Conservation (phyloP, 2,797 vertebrate genomes). For the Gallinago nigripennis region DNA sequence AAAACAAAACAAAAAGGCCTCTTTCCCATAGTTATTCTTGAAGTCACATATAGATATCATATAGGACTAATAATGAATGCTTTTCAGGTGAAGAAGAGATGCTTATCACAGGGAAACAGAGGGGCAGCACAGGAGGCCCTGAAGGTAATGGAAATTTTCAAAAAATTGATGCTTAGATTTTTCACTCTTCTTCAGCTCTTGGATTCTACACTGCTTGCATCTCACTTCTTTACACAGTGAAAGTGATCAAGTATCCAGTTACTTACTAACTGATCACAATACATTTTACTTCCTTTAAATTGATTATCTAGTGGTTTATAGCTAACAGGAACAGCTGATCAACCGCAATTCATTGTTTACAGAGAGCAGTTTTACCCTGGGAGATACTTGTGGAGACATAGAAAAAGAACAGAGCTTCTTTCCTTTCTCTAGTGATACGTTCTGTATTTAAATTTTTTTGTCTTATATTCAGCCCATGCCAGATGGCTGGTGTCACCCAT, state of each 20-base stretch:
- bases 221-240: not conserved
- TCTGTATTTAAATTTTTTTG: not conserved
- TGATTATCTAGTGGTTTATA: not conserved
- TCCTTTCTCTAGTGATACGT: not conserved
- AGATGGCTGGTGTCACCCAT: not conserved
- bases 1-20: not conserved
- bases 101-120: not conserved
- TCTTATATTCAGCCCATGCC: not conserved
- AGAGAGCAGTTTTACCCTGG: not conserved
- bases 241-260: not conserved
- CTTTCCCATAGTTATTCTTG: not conserved
- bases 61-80: not conserved
- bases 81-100: constrained; percentile 55
- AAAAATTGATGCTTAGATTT: not conserved
- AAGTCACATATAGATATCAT: not conserved
- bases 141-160: not conserved
- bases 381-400: not conserved
- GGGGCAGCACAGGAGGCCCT: not conserved
- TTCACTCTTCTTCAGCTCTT: not conserved
- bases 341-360: not conserved
- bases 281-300: not conserved
- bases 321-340: not conserved
- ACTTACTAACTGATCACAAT: not conserved
- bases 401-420: not conserved
- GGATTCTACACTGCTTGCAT: not conserved